Percentiles rank a stretch among this genome's conserved stretches.
These are phyloP conservation scores for Dryadula phaetusa DNA, from an alignment of 2,888 invertebrate genomes.

Conservation along the genomic window DNA sequence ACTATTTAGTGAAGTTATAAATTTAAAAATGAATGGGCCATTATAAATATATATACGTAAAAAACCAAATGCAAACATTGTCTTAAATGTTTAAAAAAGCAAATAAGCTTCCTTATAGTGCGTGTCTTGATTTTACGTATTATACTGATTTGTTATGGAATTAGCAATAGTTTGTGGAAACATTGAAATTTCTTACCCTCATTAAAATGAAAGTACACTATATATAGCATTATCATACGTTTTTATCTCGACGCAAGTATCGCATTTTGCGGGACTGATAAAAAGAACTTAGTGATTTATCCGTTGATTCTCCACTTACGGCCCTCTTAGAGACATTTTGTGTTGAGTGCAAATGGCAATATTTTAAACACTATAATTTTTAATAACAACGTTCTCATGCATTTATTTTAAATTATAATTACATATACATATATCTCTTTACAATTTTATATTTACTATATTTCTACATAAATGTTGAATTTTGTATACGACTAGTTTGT, in stretches of 20 bases:
- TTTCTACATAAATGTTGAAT: no score
- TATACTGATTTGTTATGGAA: not conserved
- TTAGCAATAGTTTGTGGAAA: not conserved
- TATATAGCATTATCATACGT: not conserved
- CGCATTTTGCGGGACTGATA: not conserved
- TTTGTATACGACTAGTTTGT: no score
- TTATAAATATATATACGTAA: not conserved
- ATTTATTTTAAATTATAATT: no score
- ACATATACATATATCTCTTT: no score
- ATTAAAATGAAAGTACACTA: not conserved
- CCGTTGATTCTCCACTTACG: not conserved
- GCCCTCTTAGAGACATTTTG: not conserved
- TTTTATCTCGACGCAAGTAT: not conserved
- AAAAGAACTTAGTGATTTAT: not conserved
- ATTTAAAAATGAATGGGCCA: not conserved
- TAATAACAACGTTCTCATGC: not conserved
- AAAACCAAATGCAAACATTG: not conserved
- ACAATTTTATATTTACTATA: no score
- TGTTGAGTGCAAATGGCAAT: not conserved
- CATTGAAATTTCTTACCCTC: not conserved
- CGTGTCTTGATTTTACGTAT: not conserved
- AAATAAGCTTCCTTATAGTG: no score
- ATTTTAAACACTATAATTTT: not conserved
- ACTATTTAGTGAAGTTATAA: slow-evolving; percentile 2
- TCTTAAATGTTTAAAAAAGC: not conserved